A percentile compares a stretch with the other conserved stretches of the same genome.
Evolutionary conservation across 2,888 invertebrate genomes (phyloP).

Genomic region (Caenorhabditis japonica): DNA sequence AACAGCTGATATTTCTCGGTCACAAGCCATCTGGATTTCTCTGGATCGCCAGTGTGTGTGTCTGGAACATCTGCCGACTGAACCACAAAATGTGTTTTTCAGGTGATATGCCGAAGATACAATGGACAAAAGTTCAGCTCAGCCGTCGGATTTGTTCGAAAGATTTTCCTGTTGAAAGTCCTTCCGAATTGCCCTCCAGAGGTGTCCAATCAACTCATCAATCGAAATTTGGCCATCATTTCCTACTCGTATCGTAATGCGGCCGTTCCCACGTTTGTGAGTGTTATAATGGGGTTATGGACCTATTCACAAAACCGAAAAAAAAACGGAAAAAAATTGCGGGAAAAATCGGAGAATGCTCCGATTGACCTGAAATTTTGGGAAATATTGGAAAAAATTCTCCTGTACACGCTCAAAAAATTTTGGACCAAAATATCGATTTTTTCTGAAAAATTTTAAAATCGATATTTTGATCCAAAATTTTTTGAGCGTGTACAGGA

Average conservation of each 20-base stretch:
- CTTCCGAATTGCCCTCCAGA: constrained; percentile 24
- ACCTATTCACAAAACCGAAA: too few relatives aligned
- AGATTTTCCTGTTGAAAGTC: constrained; percentile 31
- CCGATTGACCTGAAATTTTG: too few relatives aligned
- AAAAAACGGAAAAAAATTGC: too few relatives aligned
- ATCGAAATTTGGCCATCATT: constrained; percentile 46
- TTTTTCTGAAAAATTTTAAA: too few relatives aligned
- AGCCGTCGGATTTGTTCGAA: constrained; percentile 35
- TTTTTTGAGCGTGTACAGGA: too few relatives aligned
- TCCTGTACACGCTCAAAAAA: too few relatives aligned
- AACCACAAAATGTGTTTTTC: constrained; percentile 15
- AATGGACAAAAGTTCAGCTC: constrained; percentile 28
- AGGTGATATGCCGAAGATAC: constrained; percentile 50
- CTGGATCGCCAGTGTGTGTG: neutral
- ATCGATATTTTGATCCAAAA: too few relatives aligned
- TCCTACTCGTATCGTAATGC: constrained; percentile 51
- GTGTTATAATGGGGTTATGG: too few relatives aligned
- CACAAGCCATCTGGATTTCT: constrained; percentile 16
- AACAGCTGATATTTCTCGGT: constrained; percentile 23
- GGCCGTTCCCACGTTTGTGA: constrained; percentile 21
- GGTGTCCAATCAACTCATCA: constrained; percentile 17
- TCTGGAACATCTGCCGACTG: neutral
- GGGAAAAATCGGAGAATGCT: too few relatives aligned
- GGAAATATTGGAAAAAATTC: too few relatives aligned
- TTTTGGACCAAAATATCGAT: too few relatives aligned